Conservation (phyloP, 2,113 vertebrate genomes). For the Chionis minor region DNA sequence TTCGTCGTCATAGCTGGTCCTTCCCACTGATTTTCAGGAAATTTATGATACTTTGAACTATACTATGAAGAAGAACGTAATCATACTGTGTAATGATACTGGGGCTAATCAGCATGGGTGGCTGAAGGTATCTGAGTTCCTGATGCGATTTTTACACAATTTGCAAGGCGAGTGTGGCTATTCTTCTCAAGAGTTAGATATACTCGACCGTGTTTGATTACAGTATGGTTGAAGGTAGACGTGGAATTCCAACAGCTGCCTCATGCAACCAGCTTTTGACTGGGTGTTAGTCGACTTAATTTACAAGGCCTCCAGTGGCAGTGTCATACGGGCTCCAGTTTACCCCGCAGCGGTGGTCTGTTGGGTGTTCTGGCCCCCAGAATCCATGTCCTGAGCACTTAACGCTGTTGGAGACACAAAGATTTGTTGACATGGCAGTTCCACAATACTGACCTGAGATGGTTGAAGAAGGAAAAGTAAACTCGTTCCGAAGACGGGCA, state of each 20-base stretch:
- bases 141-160: background rate
- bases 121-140: background rate
- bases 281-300: background rate
- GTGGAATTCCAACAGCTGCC: background rate
- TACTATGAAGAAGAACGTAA: background rate
- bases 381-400: background rate
- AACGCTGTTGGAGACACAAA: fast-evolving
- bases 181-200: background rate
- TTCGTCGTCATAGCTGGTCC: background rate
- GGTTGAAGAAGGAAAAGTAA: background rate
- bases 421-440: background rate
- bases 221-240: background rate
- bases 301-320: background rate
- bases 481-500: background rate
- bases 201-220: background rate
- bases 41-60: background rate
- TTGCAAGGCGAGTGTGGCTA: background rate
- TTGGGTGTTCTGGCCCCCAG: background rate
- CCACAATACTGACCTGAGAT: background rate
- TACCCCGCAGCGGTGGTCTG: fast-evolving
- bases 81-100: background rate
- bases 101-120: background rate
- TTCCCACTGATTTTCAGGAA: background rate
- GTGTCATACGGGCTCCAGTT: background rate
- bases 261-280: background rate